Base-by-base conservation (phyloP, 2,888 invertebrate genomes). In the Tryphoninae sp. region DNA sequence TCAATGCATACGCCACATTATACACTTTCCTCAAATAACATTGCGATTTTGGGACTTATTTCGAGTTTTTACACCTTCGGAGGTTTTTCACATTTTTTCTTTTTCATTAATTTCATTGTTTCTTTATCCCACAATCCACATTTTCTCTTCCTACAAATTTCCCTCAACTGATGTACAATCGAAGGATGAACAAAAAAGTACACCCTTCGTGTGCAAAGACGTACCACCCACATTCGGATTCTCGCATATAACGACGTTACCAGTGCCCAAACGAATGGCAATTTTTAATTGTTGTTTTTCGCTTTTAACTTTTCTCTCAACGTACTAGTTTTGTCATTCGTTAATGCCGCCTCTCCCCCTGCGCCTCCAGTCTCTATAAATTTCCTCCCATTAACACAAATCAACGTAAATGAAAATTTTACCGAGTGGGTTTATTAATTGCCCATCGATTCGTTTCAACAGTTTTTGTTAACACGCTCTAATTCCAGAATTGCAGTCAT, bases 1-100 rank as follows among this genome's bases (percentile, higher is more conserved):
- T 78, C 69, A 79, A 76, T 71, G 45, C 76, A 23, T 77, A 69
- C 42, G 78, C 75, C 67, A 59, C 71, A 84, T 80, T 65, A 64
- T 68, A 73, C 73, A 71, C 59, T 55, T 71, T 61, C 33, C 49
- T 58, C 45, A 19, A 33, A 74, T 77, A 75, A 72, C 73, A 61
- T 76, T 65, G 19, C 61, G 65, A 67, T 49, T 80, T 61, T 73
- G 45, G 42, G 26, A 53, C 45, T 74, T 62, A 45, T 23, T 13
- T 83, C 68, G 55, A 78, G 59, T 64, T 72, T 69, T 75, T 19
- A 75, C 6, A 53, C 65, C 53, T 49, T 62, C 19, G 26, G 8
- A 22, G 40, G 40, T 59, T 33, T 62, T 16, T 58, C 42, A 16
- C 33, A 22, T 69, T 65, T 42, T 79, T 80, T 58, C 55, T 49